Evolutionary conservation across 2,113 vertebrate species (phyloP).

Genomic region (Corythaeola cristata): DNA sequence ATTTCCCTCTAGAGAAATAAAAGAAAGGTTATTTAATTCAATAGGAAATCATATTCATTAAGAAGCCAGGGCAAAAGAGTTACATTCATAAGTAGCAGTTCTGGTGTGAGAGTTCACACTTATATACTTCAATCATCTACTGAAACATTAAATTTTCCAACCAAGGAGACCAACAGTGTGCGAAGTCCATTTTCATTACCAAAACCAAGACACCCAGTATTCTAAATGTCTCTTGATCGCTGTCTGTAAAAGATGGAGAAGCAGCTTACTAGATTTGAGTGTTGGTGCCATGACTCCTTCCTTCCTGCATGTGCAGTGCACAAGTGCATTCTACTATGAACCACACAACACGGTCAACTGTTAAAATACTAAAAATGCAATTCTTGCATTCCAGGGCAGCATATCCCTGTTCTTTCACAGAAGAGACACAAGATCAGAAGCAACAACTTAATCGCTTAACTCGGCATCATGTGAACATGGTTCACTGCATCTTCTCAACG

Average conservation of each 20-base stretch:
- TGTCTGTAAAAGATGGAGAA: neutral
- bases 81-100: neutral
- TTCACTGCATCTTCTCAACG: neutral
- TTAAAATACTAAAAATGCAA: neutral
- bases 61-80: neutral
- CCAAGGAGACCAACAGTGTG: neutral
- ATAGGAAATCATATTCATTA: neutral
- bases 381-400: neutral
- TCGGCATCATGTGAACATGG: neutral
- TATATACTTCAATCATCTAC: neutral
- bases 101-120: neutral
- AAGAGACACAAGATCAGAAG: neutral
- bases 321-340: neutral
- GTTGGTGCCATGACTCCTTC: neutral
- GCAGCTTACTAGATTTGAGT: neutral
- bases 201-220: neutral
- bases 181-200: neutral
- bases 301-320: neutral
- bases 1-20: constrained; percentile 86
- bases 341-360: neutral
- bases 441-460: neutral
- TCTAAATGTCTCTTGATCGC: neutral
- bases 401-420: neutral
- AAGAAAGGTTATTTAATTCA: constrained; percentile 15
- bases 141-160: neutral